Evolutionary conservation across 2,797 vertebrate genomes (phyloP).

Genomic region (Brotula barbata): DNA sequence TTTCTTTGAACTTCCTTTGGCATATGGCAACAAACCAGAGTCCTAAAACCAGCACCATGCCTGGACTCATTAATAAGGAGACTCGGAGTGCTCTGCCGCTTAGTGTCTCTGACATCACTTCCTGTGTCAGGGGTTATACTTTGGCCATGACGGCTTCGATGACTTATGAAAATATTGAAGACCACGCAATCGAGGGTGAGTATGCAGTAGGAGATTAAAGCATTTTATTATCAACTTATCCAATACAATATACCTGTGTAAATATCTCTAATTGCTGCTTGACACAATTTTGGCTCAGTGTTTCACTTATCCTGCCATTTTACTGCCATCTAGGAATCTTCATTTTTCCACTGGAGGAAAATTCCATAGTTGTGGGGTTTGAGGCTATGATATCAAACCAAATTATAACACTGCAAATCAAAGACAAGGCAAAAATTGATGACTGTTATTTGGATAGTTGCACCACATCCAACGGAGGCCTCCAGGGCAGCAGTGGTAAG

Average conservation of each 20-base stretch:
- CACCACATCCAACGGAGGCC: slow-evolving; percentile 65
- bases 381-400: slow-evolving; percentile 87
- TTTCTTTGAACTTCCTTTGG: slow-evolving; percentile 4
- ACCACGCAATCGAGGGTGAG: slow-evolving; percentile 90
- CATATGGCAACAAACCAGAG: slow-evolving; percentile 36
- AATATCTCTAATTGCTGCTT: slow-evolving; percentile 26
- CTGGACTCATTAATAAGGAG: slow-evolving; percentile 87
- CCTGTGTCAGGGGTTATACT: slow-evolving; percentile 92
- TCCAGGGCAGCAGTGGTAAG: slow-evolving; percentile 80
- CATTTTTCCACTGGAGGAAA: slow-evolving; percentile 91
- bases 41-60: slow-evolving; percentile 79
- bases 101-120: slow-evolving; percentile 86
- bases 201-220: neutral
- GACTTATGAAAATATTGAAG: slow-evolving; percentile 91
- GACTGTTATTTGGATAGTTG: slow-evolving; percentile 77
- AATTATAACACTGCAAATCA: slow-evolving; percentile 90
- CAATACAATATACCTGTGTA: slow-evolving; percentile 4
- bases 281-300: slow-evolving; percentile 15
- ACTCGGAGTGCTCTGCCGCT: slow-evolving; percentile 85
- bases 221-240: slow-evolving; percentile 20
- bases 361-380: slow-evolving; percentile 88
- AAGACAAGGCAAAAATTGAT: slow-evolving; percentile 91
- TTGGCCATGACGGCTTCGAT: slow-evolving; percentile 91
- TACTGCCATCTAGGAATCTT: slow-evolving; percentile 86
- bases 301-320: slow-evolving; percentile 7